Base-by-base conservation (phyloP, 1,140 invertebrate species). In the Drosophila bipectinata region DNA sequence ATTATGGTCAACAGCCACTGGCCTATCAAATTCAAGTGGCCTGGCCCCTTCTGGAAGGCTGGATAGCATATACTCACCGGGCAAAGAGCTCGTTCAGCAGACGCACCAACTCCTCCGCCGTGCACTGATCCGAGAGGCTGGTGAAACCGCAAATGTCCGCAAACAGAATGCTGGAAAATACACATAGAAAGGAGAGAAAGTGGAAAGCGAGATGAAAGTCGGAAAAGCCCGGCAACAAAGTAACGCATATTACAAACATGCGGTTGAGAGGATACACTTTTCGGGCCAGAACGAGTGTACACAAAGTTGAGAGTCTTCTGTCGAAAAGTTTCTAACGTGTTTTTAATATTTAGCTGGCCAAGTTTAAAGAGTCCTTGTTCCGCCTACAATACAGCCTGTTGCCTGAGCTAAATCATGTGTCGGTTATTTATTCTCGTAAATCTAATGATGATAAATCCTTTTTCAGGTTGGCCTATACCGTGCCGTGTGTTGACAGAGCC, bases 91-190 rank as follows among this genome's bases (percentile, higher is more conserved):
- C 98, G 92, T 99, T 99, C 10, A 99, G 94, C 37, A 99, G 94
- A 68, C 97, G 94, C 24, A 99, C 98, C 28, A 99, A 93, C 92
- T 99, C 98, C 92, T 99, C 97, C 7, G 98, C 98, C 1, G 97
- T 98, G 93, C 98, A 99, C 91, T 98, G 97, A 92, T 97, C 98
- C 2, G 98, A 98, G 2, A 99, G 94, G 34, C 96, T 96, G 0
- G 98, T 99, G 92, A 99, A 99, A 32, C 98, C 98, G 91, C 98
- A 99, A 78, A 99, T 99, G 92, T 99, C 98, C 15, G 98, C 98
- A 92, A 99, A 99, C 45, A 99, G 94, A 85, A 99, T 99, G 93
- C 98, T 99, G 94, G 82, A 94, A 94, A n/a, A 32, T 37, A 55
- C 18, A 34, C 78, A 21, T 21, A 71, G 21, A 6, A 60, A 44